Evolutionary conservation across 2,797 vertebrate genomes (phyloP).

Genomic region (Poecilia picta): DNA sequence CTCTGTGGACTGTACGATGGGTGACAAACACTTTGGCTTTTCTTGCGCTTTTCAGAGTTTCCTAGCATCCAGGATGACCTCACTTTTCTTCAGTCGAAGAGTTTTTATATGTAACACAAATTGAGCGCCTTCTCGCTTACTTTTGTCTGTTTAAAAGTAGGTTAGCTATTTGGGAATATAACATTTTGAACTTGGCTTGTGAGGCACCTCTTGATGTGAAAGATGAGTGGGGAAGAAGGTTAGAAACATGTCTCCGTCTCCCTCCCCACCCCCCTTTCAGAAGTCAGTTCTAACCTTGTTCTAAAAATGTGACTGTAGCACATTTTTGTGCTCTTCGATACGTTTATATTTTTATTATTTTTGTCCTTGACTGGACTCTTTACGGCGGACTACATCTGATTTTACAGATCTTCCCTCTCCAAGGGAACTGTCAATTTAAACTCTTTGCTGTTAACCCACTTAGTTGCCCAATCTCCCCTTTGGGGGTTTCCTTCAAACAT

Average conservation of each 20-base stretch:
- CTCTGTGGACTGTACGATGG: slow-evolving; percentile 69
- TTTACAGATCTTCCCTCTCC: slow-evolving; percentile 55
- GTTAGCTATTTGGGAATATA: slow-evolving; percentile 57
- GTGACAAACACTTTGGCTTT: slow-evolving; percentile 72
- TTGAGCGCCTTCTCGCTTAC: slow-evolving; percentile 48
- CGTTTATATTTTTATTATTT: slow-evolving; percentile 53
- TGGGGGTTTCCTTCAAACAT: slow-evolving; percentile 59
- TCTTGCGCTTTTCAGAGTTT: slow-evolving; percentile 57
- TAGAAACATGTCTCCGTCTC: slow-evolving; percentile 40
- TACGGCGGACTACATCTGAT: slow-evolving; percentile 66
- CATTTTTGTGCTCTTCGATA: slow-evolving; percentile 41
- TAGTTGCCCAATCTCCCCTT: slow-evolving; percentile 59
- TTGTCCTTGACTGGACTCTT: slow-evolving; percentile 38
- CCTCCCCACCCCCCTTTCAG: slow-evolving; percentile 28
- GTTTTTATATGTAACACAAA: slow-evolving; percentile 75
- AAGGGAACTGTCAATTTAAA: slow-evolving; percentile 70
- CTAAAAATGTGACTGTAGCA: slow-evolving; percentile 68
- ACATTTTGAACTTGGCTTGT: slow-evolving; percentile 55
- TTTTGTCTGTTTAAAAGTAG: slow-evolving; percentile 52
- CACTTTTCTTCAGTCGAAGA: slow-evolving; percentile 66
- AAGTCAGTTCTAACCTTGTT: slow-evolving; percentile 45
- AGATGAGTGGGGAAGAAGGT: slow-evolving; percentile 67
- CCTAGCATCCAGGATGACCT: slow-evolving; percentile 63
- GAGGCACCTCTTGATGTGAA: slow-evolving; percentile 42
- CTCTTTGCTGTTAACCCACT: slow-evolving; percentile 71